A percentile compares a stretch with the other conserved stretches of the same genome.
phyloP scores from a whole-genome alignment of 2,888 invertebrate species.

The Cylindroiulus punctatus region DNA sequence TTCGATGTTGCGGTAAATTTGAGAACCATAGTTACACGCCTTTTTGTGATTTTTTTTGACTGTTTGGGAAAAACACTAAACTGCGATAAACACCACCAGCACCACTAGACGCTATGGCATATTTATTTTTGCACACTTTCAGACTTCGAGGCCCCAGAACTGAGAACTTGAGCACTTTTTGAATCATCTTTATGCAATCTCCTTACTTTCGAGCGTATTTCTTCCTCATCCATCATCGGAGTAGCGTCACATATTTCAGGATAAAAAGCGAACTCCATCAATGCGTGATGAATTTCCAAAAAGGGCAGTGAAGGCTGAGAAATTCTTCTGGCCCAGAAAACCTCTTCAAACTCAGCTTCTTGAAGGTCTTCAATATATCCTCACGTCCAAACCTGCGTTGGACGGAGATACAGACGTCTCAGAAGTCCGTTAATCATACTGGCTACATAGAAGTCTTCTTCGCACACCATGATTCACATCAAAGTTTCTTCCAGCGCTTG shows the following conservation, averaged over 20 bases:
- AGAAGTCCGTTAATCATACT: constrained; percentile 1
- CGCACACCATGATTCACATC: background rate
- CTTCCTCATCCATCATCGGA: background rate
- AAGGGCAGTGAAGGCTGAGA: constrained; percentile 35
- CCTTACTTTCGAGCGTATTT: background rate
- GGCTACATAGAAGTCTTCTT: background rate
- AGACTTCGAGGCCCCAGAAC: too few relatives aligned
- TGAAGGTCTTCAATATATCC: background rate
- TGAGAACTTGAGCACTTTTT: background rate
- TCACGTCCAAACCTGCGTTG: background rate
- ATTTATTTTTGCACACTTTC: background rate
- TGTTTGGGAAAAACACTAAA: too few relatives aligned
- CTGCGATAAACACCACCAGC: too few relatives aligned
- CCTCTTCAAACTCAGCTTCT: background rate
- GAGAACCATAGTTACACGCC: too few relatives aligned
- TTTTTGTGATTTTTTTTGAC: too few relatives aligned
- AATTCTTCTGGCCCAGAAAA: constrained; percentile 16
- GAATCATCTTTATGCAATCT: background rate
- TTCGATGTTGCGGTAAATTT: too few relatives aligned
- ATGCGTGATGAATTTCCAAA: constrained; percentile 13
- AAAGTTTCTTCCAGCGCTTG: background rate
- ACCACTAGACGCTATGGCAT: background rate
- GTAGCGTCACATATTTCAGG: background rate
- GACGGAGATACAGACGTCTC: constrained; percentile 26
- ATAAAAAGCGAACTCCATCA: background rate